Conservation (phyloP, 2,113 vertebrate species). For the Lonchura striata region DNA sequence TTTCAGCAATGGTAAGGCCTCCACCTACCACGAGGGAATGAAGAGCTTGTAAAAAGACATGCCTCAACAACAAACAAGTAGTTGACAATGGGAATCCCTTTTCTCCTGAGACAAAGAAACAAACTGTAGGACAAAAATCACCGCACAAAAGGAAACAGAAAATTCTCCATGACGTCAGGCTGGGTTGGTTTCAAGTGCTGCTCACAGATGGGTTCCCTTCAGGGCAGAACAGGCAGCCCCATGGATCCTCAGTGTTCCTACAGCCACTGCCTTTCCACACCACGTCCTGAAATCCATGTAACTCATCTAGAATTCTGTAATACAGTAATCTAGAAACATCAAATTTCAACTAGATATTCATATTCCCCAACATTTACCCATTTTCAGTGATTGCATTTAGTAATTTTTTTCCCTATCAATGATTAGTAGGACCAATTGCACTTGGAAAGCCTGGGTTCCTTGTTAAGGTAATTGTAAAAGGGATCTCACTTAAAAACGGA, state of each 20-base stretch:
- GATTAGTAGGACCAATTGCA: neutral
- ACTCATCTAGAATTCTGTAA: neutral
- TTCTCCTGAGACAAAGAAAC: neutral
- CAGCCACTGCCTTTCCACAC: neutral
- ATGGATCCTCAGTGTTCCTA: rapidly evolving
- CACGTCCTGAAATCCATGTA: rapidly evolving
- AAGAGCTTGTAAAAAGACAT: neutral
- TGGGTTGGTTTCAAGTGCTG: neutral
- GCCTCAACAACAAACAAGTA: neutral
- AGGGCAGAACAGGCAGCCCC: neutral
- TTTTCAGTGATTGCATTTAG: neutral
- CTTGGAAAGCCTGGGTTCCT: neutral
- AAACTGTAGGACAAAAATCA: neutral
- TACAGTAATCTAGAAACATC: rapidly evolving
- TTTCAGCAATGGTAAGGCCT: neutral
- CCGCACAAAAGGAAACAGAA: neutral
- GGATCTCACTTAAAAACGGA: neutral
- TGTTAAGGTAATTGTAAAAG: neutral
- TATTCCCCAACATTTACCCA: neutral
- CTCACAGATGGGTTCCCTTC: neutral
- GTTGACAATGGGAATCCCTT: neutral
- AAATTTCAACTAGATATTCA: neutral
- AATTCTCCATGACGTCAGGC: neutral
- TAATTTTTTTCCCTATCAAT: neutral
- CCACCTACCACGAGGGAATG: neutral